Percentiles rank a stretch among this genome's conserved stretches.
These are phyloP conservation scores for Scolopax mira DNA, from an alignment of 2,113 vertebrate genomes.

Conservation along the genomic window DNA sequence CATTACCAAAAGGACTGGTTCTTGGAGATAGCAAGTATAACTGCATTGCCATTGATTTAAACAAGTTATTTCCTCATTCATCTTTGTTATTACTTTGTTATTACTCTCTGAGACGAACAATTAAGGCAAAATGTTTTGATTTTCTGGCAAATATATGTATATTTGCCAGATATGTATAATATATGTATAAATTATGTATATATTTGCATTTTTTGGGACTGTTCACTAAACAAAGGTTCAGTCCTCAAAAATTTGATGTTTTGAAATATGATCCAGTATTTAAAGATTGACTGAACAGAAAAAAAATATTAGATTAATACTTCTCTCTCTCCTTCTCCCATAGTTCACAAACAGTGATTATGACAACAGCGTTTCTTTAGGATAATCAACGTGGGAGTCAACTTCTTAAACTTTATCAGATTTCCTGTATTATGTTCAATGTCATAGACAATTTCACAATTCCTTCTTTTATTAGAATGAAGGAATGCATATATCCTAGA, in stretches of 20 bases:
- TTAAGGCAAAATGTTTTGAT: neutral
- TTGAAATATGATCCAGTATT: conserved; percentile 1
- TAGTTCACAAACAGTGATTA: neutral
- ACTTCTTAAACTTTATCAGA: neutral
- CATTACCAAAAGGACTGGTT: neutral
- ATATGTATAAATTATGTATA: neutral
- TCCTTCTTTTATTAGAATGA: conserved; percentile 27
- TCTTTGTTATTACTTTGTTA: neutral
- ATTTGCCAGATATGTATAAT: too few species aligned
- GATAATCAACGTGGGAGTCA: neutral
- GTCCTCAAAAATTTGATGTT: neutral
- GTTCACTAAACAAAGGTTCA: neutral
- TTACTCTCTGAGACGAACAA: neutral
- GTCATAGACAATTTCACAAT: neutral
- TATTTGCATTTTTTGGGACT: neutral
- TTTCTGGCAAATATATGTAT: neutral
- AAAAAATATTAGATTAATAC: neutral
- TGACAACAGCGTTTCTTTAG: neutral
- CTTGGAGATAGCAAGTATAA: neutral
- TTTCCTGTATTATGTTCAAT: conserved; percentile 13
- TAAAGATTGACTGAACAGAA: conserved; percentile 22
- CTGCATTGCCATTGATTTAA: neutral
- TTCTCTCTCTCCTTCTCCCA: neutral
- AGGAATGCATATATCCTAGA: neutral
- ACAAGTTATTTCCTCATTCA: neutral